Conservation (phyloP, 1,140 invertebrate species). For the Cyphomyrmex costatus region DNA sequence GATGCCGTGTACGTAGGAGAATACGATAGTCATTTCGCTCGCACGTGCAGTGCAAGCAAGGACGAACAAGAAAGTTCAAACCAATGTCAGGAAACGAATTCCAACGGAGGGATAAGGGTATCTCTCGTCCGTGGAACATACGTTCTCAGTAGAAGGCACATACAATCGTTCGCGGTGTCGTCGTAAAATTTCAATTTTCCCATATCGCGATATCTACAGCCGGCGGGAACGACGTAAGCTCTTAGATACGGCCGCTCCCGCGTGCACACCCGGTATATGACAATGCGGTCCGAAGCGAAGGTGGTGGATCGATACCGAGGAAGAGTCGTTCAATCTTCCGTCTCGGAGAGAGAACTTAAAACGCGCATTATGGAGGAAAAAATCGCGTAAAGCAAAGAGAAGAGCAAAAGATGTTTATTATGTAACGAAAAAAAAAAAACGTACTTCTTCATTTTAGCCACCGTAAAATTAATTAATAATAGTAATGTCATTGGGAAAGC, state of each 20-base stretch:
- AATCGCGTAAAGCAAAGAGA: constrained; percentile 14
- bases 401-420: not conserved
- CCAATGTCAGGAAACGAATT: constrained; percentile 55
- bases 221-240: constrained; percentile 49
- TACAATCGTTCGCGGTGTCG: constrained; percentile 71
- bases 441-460: not conserved
- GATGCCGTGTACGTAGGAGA: constrained; percentile 13
- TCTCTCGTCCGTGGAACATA: constrained; percentile 45
- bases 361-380: constrained; percentile 45
- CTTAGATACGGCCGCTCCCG: constrained; percentile 32
- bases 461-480: constrained; percentile 4
- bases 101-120: constrained; percentile 44
- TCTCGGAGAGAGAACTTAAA: constrained; percentile 56
- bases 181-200: constrained; percentile 78
- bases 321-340: constrained; percentile 72
- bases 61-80: constrained; percentile 51
- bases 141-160: constrained; percentile 45
- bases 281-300: constrained; percentile 49
- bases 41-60: constrained; percentile 58
- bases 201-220: constrained; percentile 64
- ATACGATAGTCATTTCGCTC: constrained; percentile 48
- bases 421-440: not conserved
- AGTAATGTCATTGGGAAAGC: not conserved
- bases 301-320: constrained; percentile 62
- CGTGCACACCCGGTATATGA: constrained; percentile 64